phyloP scores from a whole-genome alignment of 2,888 invertebrate species.

The Anoplius nigerrimus region DNA sequence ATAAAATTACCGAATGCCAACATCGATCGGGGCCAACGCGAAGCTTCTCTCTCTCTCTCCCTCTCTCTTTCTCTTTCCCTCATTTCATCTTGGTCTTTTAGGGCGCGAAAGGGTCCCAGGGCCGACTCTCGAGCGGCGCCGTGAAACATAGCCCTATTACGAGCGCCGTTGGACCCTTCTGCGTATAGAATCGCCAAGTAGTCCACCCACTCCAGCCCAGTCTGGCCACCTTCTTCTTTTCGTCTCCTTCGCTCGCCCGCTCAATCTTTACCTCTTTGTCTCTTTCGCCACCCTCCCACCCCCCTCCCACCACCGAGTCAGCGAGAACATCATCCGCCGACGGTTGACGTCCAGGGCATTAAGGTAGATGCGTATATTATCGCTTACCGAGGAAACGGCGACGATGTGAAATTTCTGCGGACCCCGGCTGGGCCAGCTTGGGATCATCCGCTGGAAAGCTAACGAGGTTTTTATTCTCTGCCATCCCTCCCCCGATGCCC shows the following conservation, averaged over 20 bases:
- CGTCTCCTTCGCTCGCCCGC: too few species aligned
- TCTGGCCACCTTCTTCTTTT: too few species aligned
- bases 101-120: slow-evolving; percentile 31
- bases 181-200: slow-evolving; percentile 48
- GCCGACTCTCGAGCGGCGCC: slow-evolving; percentile 21
- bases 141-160: slow-evolving; percentile 51
- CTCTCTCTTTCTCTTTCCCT: too few species aligned
- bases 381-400: slow-evolving; percentile 20
- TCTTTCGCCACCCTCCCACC: too few species aligned
- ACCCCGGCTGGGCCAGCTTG: slow-evolving; percentile 9
- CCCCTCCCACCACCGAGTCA: neutral
- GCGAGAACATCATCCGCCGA: slow-evolving; percentile 10
- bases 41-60: too few species aligned
- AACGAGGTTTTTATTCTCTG: neutral
- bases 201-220: neutral
- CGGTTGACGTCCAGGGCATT: slow-evolving; percentile 30
- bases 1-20: slow-evolving; percentile 60
- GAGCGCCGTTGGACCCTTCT: slow-evolving; percentile 34
- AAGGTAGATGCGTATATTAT: slow-evolving; percentile 34
- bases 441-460: slow-evolving; percentile 2
- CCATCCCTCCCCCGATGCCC: neutral
- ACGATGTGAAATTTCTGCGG: slow-evolving; percentile 29
- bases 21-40: slow-evolving; percentile 46
- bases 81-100: slow-evolving; percentile 8
- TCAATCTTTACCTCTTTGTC: too few species aligned